Evolutionary conservation across 2,113 vertebrate genomes (phyloP), one percentile per base, ranked within the genome.

Genomic region (Rhombomys opimus): DNA sequence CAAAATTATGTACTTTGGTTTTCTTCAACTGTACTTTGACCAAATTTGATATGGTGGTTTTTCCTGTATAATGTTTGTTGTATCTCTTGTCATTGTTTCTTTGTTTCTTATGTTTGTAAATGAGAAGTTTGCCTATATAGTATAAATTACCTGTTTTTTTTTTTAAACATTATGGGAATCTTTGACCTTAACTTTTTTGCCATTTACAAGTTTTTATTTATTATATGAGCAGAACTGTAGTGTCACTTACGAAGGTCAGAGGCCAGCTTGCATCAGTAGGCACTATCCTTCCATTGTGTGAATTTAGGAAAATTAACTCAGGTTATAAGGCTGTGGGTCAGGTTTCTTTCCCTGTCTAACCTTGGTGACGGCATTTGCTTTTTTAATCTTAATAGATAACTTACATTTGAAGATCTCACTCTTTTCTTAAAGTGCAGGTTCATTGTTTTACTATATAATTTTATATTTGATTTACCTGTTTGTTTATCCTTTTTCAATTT

Each of bases 381-480:
- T 94, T 68, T 6, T n/a, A 25, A 2, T 30, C 50, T 9, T 68
- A 59, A 13, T 78, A 17, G 15, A 73, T 92, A n/a, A 84, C 25
- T 70, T 88, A 32, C 7, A 77, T 94, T 94, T 90, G 38, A 88
- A 88, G 8, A 85, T 70, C 54, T 41, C 50, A 30, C 14, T 89
- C 6, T 50, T 96, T 85, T 32, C 5, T 67, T 91, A 93, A 10
- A n/a, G 11, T 30, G 75, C 70, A 7, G 84, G 4, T 89, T 35
- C 96, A 20, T 77, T 30, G 76, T 84, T 30, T 76, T 90, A 20
- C 32, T 70, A 46, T 92, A 84, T 70, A 41, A 80, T 95, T 65
- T 54, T 73, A 30, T 25, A 59, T 88, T 41, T 78, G 25, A 59
- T 90, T 9, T 22, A 32, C 80, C 9, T 86, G 23, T 32, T 38